Evolutionary conservation across 2,797 vertebrate species (phyloP), one percentile per base, ranked within the genome.

Genomic region (Setipinna tenuifilis): DNA sequence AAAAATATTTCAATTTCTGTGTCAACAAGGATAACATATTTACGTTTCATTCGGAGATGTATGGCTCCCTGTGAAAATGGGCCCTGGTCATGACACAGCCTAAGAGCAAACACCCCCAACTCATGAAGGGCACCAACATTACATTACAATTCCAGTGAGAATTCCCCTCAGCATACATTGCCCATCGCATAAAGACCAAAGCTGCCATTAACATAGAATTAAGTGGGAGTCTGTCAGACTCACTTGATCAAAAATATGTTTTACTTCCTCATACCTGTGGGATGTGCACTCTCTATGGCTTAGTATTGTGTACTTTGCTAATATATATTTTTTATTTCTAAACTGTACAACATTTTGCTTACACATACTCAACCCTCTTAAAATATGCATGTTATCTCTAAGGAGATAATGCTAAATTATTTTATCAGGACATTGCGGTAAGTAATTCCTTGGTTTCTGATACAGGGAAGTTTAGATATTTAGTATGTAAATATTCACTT

Each of bases 1-100:
- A 19, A 71, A 78, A 78, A 78, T 78, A 78, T 44, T 44, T 78
- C 35, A 6, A 11, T 78, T 78, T 78, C 71, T 19, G 35, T 78
- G 71, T 1, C 35, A 78, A 78, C 71, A 78, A 78, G 17, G 35
- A 78, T 78, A 44, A 78, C 31, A 78, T 75, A 75, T 44, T 78
- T 19, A 78, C 19, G 23, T 25, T 23, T 65, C 7, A 23, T 23
- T 65, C 61, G 25, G 7, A 65, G 71, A 78, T 35, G 19, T 44
- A 75, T 16, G 7, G 71, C 21, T 44, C 41, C 35, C 35, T 59
- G 58, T 59, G 58, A 19, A 19, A 19, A n/a, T 59, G 58, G 16
- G 58, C 58, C 58, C 16, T 44, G 6, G 35, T 41, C 35, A 78
- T 44, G 35, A 12, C 31, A 6, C 28, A 75, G 16, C 31, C 35